Evolutionary conservation across 2,888 invertebrate species (phyloP).

Genomic region (Conomelus anceps): DNA sequence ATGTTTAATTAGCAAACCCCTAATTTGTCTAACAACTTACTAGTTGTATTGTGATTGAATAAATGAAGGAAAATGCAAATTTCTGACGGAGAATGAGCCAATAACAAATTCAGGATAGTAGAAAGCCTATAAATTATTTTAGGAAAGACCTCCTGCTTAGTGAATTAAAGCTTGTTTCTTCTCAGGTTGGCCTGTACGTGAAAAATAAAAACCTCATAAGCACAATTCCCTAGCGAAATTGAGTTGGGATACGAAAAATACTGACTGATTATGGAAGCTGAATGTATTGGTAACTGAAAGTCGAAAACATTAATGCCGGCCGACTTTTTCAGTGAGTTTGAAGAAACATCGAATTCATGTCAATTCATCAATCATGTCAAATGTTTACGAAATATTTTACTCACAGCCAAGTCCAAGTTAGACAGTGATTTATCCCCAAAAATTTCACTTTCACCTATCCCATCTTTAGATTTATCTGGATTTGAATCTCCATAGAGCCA

Average conservation of each 20-base stretch:
- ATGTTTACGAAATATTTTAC: background rate
- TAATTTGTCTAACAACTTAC: too few relatives aligned
- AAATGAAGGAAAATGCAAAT: too few relatives aligned
- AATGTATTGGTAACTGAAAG: background rate
- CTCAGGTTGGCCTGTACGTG: background rate
- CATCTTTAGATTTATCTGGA: constrained; percentile 36
- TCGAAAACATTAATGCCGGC: background rate
- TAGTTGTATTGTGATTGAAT: too few relatives aligned
- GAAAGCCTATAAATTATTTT: background rate
- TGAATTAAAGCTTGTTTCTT: background rate
- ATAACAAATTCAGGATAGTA: background rate
- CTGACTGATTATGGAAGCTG: background rate
- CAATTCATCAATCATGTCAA: background rate
- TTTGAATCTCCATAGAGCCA: constrained; percentile 81
- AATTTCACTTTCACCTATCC: background rate
- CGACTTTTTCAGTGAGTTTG: background rate
- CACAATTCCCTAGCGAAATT: too few relatives aligned
- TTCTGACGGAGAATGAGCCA: too few relatives aligned
- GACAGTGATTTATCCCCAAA: background rate
- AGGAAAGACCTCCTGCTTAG: background rate
- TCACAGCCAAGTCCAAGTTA: background rate
- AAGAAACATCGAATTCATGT: background rate
- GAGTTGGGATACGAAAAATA: background rate
- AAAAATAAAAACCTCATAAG: too few relatives aligned
- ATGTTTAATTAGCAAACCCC: background rate